Percentiles rank a stretch among this genome's conserved stretches.
Evolutionary conservation across 2,888 invertebrate species (phyloP).

Genomic region (Lepidonotus clava): DNA sequence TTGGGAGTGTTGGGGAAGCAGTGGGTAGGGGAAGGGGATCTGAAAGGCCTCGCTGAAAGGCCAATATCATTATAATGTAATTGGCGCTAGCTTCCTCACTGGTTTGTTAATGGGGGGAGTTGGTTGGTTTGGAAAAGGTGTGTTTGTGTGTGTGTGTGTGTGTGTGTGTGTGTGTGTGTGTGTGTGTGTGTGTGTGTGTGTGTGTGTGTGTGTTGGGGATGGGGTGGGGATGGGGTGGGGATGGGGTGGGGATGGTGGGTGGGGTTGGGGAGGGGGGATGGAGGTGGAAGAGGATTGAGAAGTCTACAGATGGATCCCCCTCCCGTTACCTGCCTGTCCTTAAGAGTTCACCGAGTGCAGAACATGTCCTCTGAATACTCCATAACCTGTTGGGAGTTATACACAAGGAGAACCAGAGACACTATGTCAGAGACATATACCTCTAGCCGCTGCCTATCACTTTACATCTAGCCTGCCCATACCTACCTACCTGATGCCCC

Average conservation of each 20-base stretch:
- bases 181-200: too few species aligned
- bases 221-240: too few species aligned
- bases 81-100: conserved; percentile 2
- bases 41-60: not conserved
- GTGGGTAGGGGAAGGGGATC: too few species aligned
- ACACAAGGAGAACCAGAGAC: not conserved
- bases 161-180: too few species aligned
- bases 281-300: not conserved
- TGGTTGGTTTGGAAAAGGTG: too few species aligned
- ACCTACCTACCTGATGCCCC: conserved; percentile 17
- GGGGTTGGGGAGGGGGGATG: too few species aligned
- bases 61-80: conserved; percentile 28
- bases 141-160: too few species aligned
- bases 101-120: not conserved
- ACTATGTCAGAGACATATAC: not conserved
- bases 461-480: too few species aligned
- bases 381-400: not conserved
- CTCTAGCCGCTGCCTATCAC: too few species aligned
- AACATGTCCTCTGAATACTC: not conserved
- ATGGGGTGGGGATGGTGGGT: too few species aligned
- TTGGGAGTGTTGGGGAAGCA: not conserved
- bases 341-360: not conserved
- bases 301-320: not conserved
- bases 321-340: not conserved
- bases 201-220: too few species aligned